These are phyloP conservation scores for Ridgeia piscesae DNA, from an alignment of 1,140 invertebrate genomes.

Conservation along the genomic window DNA sequence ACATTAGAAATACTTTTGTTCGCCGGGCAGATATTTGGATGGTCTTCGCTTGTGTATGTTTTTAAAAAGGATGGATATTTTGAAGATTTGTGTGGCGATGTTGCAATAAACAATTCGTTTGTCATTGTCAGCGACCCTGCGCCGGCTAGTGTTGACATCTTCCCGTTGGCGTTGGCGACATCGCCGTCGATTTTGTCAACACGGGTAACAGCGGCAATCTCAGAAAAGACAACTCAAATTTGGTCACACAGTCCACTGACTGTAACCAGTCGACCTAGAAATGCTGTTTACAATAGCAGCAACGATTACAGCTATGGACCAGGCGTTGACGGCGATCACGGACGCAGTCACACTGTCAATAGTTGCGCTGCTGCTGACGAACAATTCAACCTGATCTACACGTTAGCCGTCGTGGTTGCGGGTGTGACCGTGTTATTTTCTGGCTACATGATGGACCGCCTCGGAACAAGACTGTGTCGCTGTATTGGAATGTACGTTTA, in stretches of 20 bases:
- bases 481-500: conserved; percentile 33
- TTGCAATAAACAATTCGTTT: not conserved
- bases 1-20: conserved; percentile 33
- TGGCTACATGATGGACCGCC: conserved; percentile 33
- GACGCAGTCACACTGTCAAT: not conserved
- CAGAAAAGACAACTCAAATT: not conserved
- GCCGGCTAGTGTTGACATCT: not conserved
- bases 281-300: not conserved
- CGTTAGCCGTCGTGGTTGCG: conserved; percentile 30
- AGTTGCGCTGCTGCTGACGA: conserved; percentile 30
- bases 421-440: conserved; percentile 30
- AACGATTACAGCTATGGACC: not conserved
- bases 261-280: not conserved
- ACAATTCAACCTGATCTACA: conserved; percentile 34
- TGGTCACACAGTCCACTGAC: not conserved
- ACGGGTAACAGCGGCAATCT: not conserved
- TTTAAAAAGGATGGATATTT: conserved; percentile 36
- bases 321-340: not conserved
- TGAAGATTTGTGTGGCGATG: conserved; percentile 16
- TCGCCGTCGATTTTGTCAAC: not conserved
- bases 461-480: conserved; percentile 34
- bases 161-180: not conserved
- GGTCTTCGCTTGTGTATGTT: conserved; percentile 34
- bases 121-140: not conserved
- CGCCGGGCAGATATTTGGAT: conserved; percentile 35